Percentiles rank a stretch among this genome's conserved stretches.
Evolutionary conservation across 2,797 vertebrate genomes (phyloP).

Genomic region (Lates japonicus): DNA sequence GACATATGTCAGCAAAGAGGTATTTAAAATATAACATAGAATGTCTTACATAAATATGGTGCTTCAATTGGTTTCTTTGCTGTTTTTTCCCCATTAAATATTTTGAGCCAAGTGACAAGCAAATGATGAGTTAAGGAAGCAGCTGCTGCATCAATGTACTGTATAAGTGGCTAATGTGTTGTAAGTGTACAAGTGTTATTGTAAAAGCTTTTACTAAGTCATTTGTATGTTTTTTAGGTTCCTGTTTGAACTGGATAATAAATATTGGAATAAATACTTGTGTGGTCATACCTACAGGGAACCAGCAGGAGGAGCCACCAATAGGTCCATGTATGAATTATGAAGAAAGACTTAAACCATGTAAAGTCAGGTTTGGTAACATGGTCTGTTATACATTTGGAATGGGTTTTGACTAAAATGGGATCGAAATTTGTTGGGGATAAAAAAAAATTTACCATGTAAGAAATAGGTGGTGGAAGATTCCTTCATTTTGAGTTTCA

Average conservation of each 20-base stretch:
- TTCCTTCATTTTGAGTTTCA: background rate
- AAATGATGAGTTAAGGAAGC: slow-evolving; percentile 22
- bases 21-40: background rate
- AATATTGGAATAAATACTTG: slow-evolving; percentile 63
- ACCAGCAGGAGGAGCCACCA: background rate
- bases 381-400: background rate
- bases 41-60: slow-evolving; percentile 14
- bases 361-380: background rate
- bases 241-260: slow-evolving; percentile 66
- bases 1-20: background rate
- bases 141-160: slow-evolving; percentile 62
- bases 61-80: slow-evolving; percentile 22
- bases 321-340: background rate
- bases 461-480: background rate
- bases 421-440: background rate
- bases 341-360: background rate
- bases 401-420: background rate
- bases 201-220: slow-evolving; percentile 56
- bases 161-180: slow-evolving; percentile 58
- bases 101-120: background rate
- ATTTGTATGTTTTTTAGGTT: slow-evolving; percentile 76
- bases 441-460: background rate
- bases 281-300: background rate
- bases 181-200: slow-evolving; percentile 64
- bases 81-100: slow-evolving; percentile 22